These are phyloP conservation scores for Busseola fusca DNA, from an alignment of 2,888 invertebrate genomes.

Conservation along the genomic window DNA sequence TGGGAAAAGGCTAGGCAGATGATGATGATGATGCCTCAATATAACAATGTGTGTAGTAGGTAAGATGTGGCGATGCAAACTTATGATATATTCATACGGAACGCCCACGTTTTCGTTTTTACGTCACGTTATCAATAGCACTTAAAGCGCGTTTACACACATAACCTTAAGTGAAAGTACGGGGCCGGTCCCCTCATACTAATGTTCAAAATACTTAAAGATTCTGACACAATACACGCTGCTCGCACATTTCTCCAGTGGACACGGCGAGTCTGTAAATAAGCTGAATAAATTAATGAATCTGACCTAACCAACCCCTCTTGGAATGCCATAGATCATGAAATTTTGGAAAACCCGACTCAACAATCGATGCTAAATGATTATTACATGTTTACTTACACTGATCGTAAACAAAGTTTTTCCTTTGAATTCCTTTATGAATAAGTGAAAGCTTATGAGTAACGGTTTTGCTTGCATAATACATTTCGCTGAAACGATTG, in stretches of 20 bases:
- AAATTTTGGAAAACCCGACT: conserved; percentile 40
- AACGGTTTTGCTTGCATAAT: conserved; percentile 47
- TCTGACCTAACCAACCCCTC: conserved; percentile 80
- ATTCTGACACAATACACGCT: conserved; percentile 82
- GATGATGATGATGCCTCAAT: too few species aligned
- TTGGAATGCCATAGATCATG: conserved; percentile 75
- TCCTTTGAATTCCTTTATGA: conserved; percentile 43
- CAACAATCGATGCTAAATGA: conserved; percentile 14
- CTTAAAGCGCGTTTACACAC: conserved; percentile 85
- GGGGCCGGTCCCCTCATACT: conserved; percentile 83
- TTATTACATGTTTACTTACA: conserved; percentile 12
- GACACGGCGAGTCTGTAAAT: conserved; percentile 81
- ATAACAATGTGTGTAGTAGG: conserved; percentile 29
- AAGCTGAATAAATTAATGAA: conserved; percentile 86
- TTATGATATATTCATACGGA: conserved; percentile 54
- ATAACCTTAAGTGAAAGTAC: conserved; percentile 88
- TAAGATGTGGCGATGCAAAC: conserved; percentile 49
- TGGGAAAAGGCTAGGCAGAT: too few species aligned
- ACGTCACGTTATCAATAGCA: conserved; percentile 85
- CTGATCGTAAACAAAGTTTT: conserved; percentile 35
- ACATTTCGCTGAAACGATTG: conserved; percentile 45
- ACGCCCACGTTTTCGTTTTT: conserved; percentile 72
- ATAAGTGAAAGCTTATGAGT: conserved; percentile 61
- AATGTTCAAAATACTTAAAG: conserved; percentile 86
- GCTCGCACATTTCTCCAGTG: conserved; percentile 84